Percentiles rank a stretch among this genome's conserved stretches.
Conservation (phyloP, 2,888 invertebrate genomes). For the Rapana venosa region DNA sequence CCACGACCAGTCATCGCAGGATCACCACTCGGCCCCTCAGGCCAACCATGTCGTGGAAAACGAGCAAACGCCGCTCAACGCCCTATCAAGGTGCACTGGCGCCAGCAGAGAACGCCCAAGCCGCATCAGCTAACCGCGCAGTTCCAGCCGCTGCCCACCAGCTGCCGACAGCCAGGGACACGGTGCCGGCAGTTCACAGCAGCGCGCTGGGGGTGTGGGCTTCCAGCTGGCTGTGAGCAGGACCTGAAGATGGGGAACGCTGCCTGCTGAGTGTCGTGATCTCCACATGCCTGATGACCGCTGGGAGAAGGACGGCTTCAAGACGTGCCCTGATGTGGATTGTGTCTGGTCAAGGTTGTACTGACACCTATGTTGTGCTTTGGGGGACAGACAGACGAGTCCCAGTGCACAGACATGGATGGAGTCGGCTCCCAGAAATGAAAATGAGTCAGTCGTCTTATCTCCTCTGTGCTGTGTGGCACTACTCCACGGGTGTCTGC, state of each 20-base stretch:
- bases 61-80: neutral
- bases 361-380: too few relatives aligned
- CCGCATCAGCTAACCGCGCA: neutral
- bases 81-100: neutral
- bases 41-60: slow-evolving; percentile 11
- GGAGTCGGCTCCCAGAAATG: too few relatives aligned
- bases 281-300: too few relatives aligned
- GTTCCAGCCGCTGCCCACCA: neutral
- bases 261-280: too few relatives aligned
- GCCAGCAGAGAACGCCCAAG: neutral
- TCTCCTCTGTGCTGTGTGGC: too few relatives aligned
- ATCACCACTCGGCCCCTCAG: neutral
- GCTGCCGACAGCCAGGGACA: neutral
- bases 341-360: too few relatives aligned
- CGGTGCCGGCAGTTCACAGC: neutral
- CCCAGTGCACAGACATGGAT: too few relatives aligned
- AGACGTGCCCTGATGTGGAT: too few relatives aligned
- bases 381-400: too few relatives aligned
- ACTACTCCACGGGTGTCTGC: too few relatives aligned
- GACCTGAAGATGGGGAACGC: neutral
- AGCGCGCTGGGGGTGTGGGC: neutral
- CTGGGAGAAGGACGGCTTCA: too few relatives aligned
- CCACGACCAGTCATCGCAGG: neutral
- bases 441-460: too few relatives aligned
- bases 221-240: neutral